These are phyloP conservation scores for Spheniscus humboldti DNA, from an alignment of 2,797 vertebrate species.

Conservation along the genomic window DNA sequence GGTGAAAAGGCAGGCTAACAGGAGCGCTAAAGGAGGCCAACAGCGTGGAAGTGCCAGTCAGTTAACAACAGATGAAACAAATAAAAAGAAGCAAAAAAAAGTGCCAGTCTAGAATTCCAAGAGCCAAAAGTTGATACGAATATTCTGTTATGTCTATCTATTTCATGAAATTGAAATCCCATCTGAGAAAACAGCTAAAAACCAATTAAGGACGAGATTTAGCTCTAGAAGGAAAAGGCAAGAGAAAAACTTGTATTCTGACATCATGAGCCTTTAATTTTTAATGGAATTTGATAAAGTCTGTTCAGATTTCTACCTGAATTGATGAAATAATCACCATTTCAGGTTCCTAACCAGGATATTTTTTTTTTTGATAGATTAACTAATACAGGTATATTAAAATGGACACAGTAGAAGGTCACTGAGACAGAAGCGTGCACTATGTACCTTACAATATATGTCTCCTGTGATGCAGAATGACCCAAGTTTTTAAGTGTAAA, in stretches of 20 bases:
- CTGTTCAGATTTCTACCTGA: neutral
- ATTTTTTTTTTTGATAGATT: neutral
- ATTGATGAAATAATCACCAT: neutral
- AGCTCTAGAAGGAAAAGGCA: neutral
- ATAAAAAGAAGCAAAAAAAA: neutral
- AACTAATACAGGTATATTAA: neutral
- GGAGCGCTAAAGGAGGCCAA: neutral
- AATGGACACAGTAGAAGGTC: neutral
- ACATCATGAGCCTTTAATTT: neutral
- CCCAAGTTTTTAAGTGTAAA: neutral
- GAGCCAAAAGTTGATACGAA: neutral
- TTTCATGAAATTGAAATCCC: neutral
- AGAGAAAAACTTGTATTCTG: neutral
- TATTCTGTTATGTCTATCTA: neutral
- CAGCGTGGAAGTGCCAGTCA: neutral
- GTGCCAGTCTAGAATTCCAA: neutral
- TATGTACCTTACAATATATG: neutral
- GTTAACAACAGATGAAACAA: neutral
- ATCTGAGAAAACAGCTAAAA: neutral
- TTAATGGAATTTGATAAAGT: neutral
- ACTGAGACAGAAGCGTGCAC: neutral
- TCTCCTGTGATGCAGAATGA: neutral
- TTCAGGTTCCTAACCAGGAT: neutral
- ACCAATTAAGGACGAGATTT: neutral
- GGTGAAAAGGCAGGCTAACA: neutral